phyloP scores from a whole-genome alignment of 1,140 invertebrate species.

The Augochlora pura region DNA sequence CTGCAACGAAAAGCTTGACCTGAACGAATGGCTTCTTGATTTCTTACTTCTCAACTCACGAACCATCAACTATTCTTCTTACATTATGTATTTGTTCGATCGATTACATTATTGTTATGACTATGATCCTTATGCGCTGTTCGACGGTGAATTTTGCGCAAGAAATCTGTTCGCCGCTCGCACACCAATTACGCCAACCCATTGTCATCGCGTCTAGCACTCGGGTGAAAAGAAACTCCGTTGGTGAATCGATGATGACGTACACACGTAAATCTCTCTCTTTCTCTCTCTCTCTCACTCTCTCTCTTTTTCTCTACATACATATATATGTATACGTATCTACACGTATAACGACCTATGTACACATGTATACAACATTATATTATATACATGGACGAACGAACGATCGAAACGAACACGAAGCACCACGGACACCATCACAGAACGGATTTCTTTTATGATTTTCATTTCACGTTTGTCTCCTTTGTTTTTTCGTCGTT shows the following conservation, averaged over 20 bases:
- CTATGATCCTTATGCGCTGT: conserved; percentile 22
- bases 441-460: not conserved
- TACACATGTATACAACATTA: not conserved
- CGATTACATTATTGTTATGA: conserved; percentile 7
- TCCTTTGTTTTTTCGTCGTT: not conserved
- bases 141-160: conserved; percentile 11
- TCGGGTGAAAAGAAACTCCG: no score
- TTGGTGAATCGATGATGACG: no score
- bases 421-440: not conserved
- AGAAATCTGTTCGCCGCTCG: conserved; percentile 21
- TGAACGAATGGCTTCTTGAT: conserved; percentile 71
- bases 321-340: no score
- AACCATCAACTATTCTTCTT: conserved; percentile 31
- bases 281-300: no score
- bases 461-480: not conserved
- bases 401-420: conserved; percentile 15
- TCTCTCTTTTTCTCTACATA: no score
- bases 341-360: not conserved
- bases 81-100: conserved; percentile 12
- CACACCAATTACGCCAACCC: conserved; percentile 8
- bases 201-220: not conserved
- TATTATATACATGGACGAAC: not conserved
- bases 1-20: conserved; percentile 66
- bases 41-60: conserved; percentile 58
- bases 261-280: no score